Percentiles rank a stretch among this genome's conserved stretches.
Conservation (phyloP, 2,888 invertebrate species). For the Plemyria rubiginata region DNA sequence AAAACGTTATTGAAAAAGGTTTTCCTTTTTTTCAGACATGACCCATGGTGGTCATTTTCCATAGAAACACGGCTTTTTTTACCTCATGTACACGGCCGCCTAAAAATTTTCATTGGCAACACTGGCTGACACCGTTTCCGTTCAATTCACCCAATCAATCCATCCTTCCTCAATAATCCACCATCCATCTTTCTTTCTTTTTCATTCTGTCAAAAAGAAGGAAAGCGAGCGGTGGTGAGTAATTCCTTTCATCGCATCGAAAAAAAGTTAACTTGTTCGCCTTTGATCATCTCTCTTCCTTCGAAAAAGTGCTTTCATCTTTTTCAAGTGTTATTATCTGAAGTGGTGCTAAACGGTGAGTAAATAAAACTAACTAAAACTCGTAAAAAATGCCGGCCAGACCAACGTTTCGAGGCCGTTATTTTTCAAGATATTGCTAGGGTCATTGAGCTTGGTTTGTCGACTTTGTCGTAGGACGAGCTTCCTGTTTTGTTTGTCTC, state of each 20-base stretch:
- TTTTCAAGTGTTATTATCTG: slow-evolving; percentile 33
- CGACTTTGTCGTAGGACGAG: slow-evolving; percentile 56
- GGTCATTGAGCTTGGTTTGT: slow-evolving; percentile 74
- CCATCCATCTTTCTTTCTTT: slow-evolving; percentile 39
- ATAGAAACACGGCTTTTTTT: no score
- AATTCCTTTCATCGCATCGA: slow-evolving; percentile 52
- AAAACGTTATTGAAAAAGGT: no score
- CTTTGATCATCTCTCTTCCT: slow-evolving; percentile 32
- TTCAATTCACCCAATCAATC: no score
- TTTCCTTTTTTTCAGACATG: no score
- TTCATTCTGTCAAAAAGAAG: slow-evolving; percentile 69
- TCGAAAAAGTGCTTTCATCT: slow-evolving; percentile 34
- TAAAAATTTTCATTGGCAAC: no score
- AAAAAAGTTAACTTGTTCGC: slow-evolving; percentile 41
- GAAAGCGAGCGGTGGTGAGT: slow-evolving; percentile 70
- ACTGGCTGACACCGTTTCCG: no score
- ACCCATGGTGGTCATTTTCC: no score
- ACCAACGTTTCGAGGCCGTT: slow-evolving; percentile 64
- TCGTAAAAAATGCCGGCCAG: slow-evolving; percentile 41
- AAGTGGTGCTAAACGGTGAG: slow-evolving; percentile 38
- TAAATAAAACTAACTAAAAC: slow-evolving; percentile 23
- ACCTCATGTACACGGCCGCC: no score
- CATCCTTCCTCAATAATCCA: no score
- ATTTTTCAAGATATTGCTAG: slow-evolving; percentile 77
- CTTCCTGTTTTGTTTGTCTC: slow-evolving; percentile 38